Base-by-base conservation (phyloP, 2,888 invertebrate genomes). In the Poecilus cupreus region DNA sequence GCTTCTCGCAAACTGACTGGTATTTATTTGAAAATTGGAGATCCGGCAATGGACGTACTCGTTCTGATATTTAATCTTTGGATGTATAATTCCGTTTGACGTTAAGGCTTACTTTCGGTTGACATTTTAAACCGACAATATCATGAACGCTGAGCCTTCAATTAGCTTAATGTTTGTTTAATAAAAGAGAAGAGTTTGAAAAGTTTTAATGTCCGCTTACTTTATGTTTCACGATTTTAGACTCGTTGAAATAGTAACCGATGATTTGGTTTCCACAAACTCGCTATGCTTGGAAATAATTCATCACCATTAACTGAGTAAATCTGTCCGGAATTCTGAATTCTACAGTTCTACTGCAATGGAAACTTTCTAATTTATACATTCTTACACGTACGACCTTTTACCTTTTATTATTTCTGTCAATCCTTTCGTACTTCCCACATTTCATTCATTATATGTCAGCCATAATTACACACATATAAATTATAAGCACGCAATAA, bases 141-240 rank as follows among this genome's bases (percentile, higher is more conserved):
- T 80, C 37, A 22, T 70, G 22, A 37, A 37, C 20, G 32, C 26
- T 60, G 78, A 26, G 10, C 77, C 70, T 70, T 80, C 70, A 80
- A 80, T 80, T 80, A 80, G 70, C 79, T 68, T 70, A 70, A 80
- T 70, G 79, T 70, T 80, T 80, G 51, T 70, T 80, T 80, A 51
- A 80, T 80, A 64, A 64, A 60, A 64, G 64, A 60, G 64, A 57
- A 57, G 60, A 77, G 60, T 77, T 77, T 39, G 37, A 10, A 22
- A 57, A n/a, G 76, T 57, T 77, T 57, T 39, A 57, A 60, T 60
- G 32, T 60, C 24, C 60, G 51, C 32, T 75, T 75, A 51, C 46
- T 51, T 32, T 11, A 18, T 75, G 16, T 51, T 46, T 18, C 74
- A 11, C 8, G 20, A 64, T 37, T 64, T 37, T 64, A 16, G 26